Evolutionary conservation across 2,113 vertebrate genomes (phyloP).

Genomic region (Misgurnus anguillicaudatus): DNA sequence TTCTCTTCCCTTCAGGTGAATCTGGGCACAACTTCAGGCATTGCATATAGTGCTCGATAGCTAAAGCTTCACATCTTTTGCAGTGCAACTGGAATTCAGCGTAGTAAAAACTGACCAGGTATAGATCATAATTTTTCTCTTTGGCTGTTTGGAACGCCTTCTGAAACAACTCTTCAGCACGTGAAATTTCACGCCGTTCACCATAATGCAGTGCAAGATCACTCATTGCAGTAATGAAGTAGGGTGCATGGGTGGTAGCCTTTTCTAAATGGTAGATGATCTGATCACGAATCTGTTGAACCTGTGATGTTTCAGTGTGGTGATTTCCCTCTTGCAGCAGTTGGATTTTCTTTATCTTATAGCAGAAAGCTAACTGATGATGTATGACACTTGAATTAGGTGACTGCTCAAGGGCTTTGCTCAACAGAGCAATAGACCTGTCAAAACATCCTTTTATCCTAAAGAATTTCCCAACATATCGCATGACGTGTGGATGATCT

Average conservation of each 20-base stretch:
- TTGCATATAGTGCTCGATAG: conserved; percentile 48
- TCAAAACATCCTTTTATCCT: conserved; percentile 57
- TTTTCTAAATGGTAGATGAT: conserved; percentile 50
- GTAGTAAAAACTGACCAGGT: conserved; percentile 17
- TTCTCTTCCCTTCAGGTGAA: background rate
- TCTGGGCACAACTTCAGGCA: conserved; percentile 34
- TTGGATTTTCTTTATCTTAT: conserved; percentile 52
- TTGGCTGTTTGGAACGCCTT: conserved; percentile 19
- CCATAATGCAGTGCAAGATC: conserved; percentile 50
- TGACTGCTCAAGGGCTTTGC: conserved; percentile 60
- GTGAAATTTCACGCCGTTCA: background rate
- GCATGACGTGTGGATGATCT: conserved; percentile 66
- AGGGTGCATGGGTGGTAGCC: conserved; percentile 26
- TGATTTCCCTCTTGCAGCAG: background rate
- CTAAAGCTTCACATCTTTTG: conserved; percentile 3
- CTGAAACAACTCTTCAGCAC: conserved; percentile 53
- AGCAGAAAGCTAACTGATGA: conserved; percentile 77
- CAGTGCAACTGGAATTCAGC: conserved; percentile 46
- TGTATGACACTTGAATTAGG: conserved; percentile 69
- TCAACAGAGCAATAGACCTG: conserved; percentile 65
- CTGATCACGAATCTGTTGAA: background rate
- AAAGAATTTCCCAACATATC: conserved; percentile 77
- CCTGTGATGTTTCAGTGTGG: background rate
- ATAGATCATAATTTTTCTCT: conserved; percentile 39
- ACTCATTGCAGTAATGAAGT: conserved; percentile 42